Evolutionary conservation across 2,113 vertebrate genomes (phyloP).

Genomic region (Bubo blakistoni): DNA sequence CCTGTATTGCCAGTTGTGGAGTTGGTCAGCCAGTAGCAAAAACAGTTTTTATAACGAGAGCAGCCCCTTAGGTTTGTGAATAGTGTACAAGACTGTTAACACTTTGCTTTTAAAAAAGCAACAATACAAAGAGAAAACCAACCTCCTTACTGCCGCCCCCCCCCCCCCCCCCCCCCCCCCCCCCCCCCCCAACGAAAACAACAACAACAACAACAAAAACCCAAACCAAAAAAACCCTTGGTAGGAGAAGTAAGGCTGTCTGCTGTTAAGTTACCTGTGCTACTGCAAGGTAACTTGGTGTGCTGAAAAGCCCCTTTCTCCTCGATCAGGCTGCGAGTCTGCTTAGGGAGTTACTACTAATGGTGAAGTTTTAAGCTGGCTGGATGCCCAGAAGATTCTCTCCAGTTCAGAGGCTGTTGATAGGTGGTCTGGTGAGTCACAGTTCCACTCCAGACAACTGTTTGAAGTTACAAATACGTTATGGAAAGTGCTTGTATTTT

Average conservation of each 20-base stretch:
- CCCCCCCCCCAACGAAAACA: no score
- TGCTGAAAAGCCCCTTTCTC: neutral
- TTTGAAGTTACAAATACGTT: neutral
- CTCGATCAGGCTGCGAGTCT: neutral
- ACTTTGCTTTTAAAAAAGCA: neutral
- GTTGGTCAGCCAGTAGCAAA: neutral
- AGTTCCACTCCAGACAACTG: neutral
- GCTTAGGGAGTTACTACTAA: accelerated
- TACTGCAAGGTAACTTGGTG: accelerated
- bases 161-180: no score
- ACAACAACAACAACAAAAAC: no score
- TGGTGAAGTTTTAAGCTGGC: neutral
- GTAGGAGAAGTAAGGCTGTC: neutral
- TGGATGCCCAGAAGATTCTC: neutral
- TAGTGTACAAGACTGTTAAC: neutral
- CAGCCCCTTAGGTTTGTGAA: neutral
- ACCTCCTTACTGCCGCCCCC: neutral
- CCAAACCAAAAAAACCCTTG: accelerated
- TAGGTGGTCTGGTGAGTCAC: neutral
- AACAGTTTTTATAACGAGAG: no score
- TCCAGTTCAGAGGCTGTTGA: neutral
- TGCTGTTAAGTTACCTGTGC: neutral
- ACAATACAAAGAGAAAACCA: neutral
- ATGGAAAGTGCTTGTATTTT: neutral
- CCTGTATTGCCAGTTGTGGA: neutral